Base-by-base conservation (phyloP, 1,140 invertebrate genomes). In the Drosophila carrolli region DNA sequence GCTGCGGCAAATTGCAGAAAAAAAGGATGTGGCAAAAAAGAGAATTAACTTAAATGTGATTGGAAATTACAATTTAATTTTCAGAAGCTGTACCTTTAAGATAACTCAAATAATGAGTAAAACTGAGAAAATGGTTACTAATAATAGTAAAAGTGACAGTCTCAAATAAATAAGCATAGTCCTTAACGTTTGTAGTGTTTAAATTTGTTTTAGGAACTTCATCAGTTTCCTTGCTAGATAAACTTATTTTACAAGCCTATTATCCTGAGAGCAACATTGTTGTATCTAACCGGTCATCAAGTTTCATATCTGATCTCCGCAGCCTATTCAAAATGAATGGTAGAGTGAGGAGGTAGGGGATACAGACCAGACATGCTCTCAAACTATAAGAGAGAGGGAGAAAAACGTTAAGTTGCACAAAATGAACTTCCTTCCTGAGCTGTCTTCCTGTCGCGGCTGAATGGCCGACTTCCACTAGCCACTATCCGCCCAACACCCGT, bases 331-430 rank as follows among this genome's bases (percentile, higher is more conserved):
- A 50, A 43, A 32, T 40, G 46, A 62, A 46, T 27, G 16, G 10
- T 7, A 1, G 16, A 29, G 7, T 14, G 13, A 11, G n/a, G 9
- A n/a, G 10, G 19, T 7, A 23, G 43, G 27, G 53, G 38, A 32
- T 55, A 46, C 54, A 40, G 58, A 16, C 55, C 81, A 77, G 73
- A 61, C 78, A 53, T 41, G 27, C 47, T 51, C 35, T 40, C 19
- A 48, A n/a, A 32, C 43, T 10, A 16, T 37, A 48, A 29, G 38
- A 32, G 35, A 38, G 63, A 51, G 41, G 41, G 68, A 51, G 71
- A 60, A 80, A 66, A 81, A 56, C 81, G 63, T 81, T 81, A 85
- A 85, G 81, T 77, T 86, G 78, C 68, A 85, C 81, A 85, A 85
- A 85, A 85, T 86, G 51, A 81, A 85, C 81, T 85, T 85, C 81